phyloP scores from a whole-genome alignment of 2,888 invertebrate species.

The Plebejus argus region DNA sequence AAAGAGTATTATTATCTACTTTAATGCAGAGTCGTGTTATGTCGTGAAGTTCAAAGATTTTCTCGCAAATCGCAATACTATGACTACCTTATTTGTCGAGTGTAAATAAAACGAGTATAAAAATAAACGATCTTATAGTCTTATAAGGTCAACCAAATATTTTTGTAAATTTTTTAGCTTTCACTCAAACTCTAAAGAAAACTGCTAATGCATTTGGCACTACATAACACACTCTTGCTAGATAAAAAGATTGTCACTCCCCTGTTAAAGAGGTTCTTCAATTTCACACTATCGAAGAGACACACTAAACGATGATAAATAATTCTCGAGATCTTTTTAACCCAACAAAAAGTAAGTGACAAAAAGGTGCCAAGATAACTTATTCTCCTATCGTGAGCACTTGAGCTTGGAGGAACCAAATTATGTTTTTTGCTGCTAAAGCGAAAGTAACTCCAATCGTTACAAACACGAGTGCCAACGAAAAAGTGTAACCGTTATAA shows the following conservation, averaged over 20 bases:
- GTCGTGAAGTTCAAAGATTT: constrained; percentile 25
- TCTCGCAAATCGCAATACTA: not conserved
- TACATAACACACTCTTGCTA: not conserved
- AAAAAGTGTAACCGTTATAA: constrained; percentile 67
- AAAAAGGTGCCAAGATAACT: constrained; percentile 34
- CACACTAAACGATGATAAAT: constrained; percentile 16
- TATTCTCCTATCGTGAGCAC: constrained; percentile 31
- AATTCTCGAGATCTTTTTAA: constrained; percentile 13
- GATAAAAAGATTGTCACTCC: constrained; percentile 4
- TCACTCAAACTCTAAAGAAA: not conserved
- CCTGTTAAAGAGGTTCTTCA: constrained; percentile 5
- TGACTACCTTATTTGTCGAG: constrained; percentile 5
- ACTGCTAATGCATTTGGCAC: constrained; percentile 10
- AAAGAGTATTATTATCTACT: constrained; percentile 9
- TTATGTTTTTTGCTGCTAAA: constrained; percentile 34
- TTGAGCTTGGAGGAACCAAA: constrained; percentile 27
- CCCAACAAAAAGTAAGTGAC: constrained; percentile 30
- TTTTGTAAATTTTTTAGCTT: not conserved
- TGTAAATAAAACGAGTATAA: not conserved
- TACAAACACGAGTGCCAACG: constrained; percentile 56
- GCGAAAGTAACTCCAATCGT: constrained; percentile 40
- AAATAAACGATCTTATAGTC: not conserved
- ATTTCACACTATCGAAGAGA: constrained; percentile 22
- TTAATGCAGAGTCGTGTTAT: constrained; percentile 25
- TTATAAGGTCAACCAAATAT: not conserved